These are phyloP conservation scores for Aphelenchoides bicaudatus DNA, from an alignment of 2,888 invertebrate species.

Conservation along the genomic window DNA sequence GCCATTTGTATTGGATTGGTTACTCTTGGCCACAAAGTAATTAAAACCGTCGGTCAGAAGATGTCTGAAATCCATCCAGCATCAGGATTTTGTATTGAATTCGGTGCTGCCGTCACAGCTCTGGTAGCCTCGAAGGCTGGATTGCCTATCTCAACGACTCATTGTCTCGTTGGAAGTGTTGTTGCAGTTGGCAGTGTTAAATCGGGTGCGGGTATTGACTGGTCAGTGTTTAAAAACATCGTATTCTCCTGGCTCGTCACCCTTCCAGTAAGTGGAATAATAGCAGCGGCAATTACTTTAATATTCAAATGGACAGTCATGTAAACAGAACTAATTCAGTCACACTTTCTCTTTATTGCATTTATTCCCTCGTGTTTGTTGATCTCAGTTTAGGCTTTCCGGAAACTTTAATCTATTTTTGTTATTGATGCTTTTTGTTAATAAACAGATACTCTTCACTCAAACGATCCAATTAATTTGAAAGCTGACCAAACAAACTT, in stretches of 20 bases:
- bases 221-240: constrained; percentile 73
- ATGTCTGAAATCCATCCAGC: constrained; percentile 28
- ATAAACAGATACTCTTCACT: no score
- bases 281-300: constrained; percentile 49
- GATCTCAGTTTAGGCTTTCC: not conserved
- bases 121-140: constrained; percentile 92
- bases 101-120: constrained; percentile 92
- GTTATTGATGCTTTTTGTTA: no score
- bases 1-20: constrained; percentile 92
- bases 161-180: constrained; percentile 81
- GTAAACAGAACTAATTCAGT: not conserved
- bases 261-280: constrained; percentile 63
- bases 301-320: constrained; percentile 61
- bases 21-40: constrained; percentile 91
- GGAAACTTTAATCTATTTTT: no score
- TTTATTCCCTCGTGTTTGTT: not conserved
- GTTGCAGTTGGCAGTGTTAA: constrained; percentile 86
- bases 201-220: constrained; percentile 66
- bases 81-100: constrained; percentile 89
- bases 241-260: constrained; percentile 81
- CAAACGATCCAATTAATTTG: no score
- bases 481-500: no score
- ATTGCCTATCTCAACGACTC: constrained; percentile 91
- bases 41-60: constrained; percentile 87
- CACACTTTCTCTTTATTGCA: not conserved